Conservation (phyloP, 1,140 invertebrate species). For the Centruroides sculpturatus region DNA sequence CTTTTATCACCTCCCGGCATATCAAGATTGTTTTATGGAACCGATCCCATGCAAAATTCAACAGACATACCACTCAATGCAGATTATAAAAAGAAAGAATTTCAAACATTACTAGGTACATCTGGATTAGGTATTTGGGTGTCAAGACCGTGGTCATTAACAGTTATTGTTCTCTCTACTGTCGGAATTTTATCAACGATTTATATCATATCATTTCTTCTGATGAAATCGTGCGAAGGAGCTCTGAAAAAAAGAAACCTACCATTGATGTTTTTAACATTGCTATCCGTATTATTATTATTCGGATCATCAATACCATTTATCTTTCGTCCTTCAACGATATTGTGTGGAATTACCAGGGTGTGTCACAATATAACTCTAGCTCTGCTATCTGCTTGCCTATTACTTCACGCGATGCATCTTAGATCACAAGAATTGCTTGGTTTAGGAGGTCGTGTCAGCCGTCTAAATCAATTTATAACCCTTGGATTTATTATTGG, state of each 20-base stretch:
- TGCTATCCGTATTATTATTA: slow-evolving; percentile 30
- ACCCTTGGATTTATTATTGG: slow-evolving; percentile 27
- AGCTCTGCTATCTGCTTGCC: slow-evolving; percentile 23
- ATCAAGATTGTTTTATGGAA: too few relatives aligned
- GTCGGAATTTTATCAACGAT: slow-evolving; percentile 25
- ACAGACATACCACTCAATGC: too few relatives aligned
- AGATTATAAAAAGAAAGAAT: too few relatives aligned
- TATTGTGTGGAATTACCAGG: slow-evolving; percentile 23
- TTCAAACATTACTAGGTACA: too few relatives aligned
- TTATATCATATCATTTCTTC: slow-evolving; percentile 30
- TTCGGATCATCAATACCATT: slow-evolving; percentile 31
- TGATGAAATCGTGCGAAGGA: slow-evolving; percentile 32
- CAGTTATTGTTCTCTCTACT: slow-evolving; percentile 21
- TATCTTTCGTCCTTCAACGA: slow-evolving; percentile 26
- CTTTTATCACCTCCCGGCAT: too few relatives aligned
- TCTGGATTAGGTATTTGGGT: slow-evolving; percentile 22
- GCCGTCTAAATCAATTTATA: slow-evolving; percentile 26
- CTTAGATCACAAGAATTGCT: slow-evolving; percentile 24
- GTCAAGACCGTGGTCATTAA: slow-evolving; percentile 24
- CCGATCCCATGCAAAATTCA: too few relatives aligned
- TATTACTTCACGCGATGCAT: slow-evolving; percentile 28
- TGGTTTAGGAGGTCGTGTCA: slow-evolving; percentile 25
- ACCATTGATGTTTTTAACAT: slow-evolving; percentile 31
- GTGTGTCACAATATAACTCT: slow-evolving; percentile 22
- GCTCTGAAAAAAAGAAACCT: slow-evolving; percentile 32